Conservation (phyloP, 1,140 invertebrate genomes). For the Neocloeon triangulifer region DNA sequence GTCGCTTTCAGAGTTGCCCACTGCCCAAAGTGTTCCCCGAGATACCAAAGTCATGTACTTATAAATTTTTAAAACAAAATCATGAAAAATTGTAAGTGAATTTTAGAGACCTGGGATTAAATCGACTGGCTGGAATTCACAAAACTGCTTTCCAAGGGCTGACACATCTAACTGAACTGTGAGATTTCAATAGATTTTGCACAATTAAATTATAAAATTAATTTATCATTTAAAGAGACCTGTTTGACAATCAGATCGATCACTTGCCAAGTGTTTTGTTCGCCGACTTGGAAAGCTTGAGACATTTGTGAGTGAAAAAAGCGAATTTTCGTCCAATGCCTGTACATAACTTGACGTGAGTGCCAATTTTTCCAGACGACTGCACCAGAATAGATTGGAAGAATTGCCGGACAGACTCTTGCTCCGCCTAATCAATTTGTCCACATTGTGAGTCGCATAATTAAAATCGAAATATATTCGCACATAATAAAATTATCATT, state of each 20-base stretch:
- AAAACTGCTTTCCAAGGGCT: conserved; percentile 47
- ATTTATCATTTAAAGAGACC: conserved; percentile 25
- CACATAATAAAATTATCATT: conserved; percentile 6
- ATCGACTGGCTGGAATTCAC: conserved; percentile 42
- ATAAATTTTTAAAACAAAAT: too few species aligned
- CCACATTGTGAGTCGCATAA: conserved; percentile 34
- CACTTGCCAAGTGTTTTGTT: conserved; percentile 50
- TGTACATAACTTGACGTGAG: not conserved
- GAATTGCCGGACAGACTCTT: conserved; percentile 41
- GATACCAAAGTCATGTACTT: conserved; percentile 42
- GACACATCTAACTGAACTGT: conserved; percentile 37
- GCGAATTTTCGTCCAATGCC: conserved; percentile 7
- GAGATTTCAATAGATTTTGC: too few species aligned
- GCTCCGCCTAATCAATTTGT: conserved; percentile 32
- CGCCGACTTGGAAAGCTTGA: conserved; percentile 39
- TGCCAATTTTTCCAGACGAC: conserved; percentile 22
- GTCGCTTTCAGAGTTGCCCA: conserved; percentile 32
- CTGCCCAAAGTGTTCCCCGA: conserved; percentile 38
- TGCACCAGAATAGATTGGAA: conserved; percentile 49
- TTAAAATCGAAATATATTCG: too few species aligned
- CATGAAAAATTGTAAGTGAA: too few species aligned
- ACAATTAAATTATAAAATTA: too few species aligned
- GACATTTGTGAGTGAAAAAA: conserved; percentile 33
- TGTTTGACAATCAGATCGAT: conserved; percentile 56
- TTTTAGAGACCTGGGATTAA: conserved; percentile 49